Percentiles rank a stretch among this genome's conserved stretches.
These are phyloP conservation scores for Aphaenogaster ashmeadi DNA, from an alignment of 1,140 invertebrate species.

Conservation along the genomic window DNA sequence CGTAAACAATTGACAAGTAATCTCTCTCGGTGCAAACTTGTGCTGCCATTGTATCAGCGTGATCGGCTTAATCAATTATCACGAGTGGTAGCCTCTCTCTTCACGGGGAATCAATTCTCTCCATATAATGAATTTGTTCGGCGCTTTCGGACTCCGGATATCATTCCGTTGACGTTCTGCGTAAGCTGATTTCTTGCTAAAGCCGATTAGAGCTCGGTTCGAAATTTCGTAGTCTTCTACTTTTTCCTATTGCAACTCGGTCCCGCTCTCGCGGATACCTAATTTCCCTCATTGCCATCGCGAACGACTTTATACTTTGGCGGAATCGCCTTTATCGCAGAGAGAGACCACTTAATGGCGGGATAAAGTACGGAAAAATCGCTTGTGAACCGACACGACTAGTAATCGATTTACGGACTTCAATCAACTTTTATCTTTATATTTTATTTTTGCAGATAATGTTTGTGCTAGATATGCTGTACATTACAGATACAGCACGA, in stretches of 20 bases:
- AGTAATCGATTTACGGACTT: slow-evolving; percentile 28
- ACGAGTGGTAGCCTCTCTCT: slow-evolving; percentile 32
- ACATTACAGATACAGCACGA: neutral
- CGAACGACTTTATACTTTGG: slow-evolving; percentile 15
- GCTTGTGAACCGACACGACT: neutral
- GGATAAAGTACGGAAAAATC: neutral
- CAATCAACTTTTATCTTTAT: slow-evolving; percentile 18
- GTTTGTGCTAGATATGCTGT: neutral
- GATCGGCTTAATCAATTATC: slow-evolving; percentile 58
- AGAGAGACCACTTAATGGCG: neutral
- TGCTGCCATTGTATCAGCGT: slow-evolving; percentile 33
- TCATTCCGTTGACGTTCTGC: slow-evolving; percentile 49
- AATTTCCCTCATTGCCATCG: neutral
- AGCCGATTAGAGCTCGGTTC: slow-evolving; percentile 70
- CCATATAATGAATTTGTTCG: slow-evolving; percentile 60
- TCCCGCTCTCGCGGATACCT: neutral
- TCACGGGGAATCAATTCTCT: slow-evolving; percentile 44
- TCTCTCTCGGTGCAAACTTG: slow-evolving; percentile 25
- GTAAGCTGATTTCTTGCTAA: slow-evolving; percentile 67
- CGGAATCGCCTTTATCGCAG: neutral
- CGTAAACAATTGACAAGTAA: slow-evolving; percentile 46
- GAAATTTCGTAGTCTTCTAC: slow-evolving; percentile 51
- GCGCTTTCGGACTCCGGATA: slow-evolving; percentile 16
- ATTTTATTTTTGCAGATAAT: neutral
- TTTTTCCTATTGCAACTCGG: slow-evolving; percentile 9